Evolutionary conservation across 2,888 invertebrate species (phyloP), one percentile per base, ranked within the genome.

Genomic region (Ophonus ardosiacus): DNA sequence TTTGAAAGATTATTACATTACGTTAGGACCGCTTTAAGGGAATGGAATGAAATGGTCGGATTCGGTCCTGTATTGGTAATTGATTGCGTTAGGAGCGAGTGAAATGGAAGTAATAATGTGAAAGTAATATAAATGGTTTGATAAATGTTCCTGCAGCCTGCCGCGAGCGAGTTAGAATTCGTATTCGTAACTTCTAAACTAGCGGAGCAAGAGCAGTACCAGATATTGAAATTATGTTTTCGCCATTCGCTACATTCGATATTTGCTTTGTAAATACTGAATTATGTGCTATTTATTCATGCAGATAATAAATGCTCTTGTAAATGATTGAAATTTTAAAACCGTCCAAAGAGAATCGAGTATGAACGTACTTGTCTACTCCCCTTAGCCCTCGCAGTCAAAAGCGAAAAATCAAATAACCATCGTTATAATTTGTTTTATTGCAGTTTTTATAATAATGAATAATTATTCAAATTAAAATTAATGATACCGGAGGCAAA

Each of bases 61-160:
- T 68, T n/a, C 68, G 68, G 68, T 15, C 68, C 68, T 68, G 68
- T 68, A 68, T 38, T 38, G 68, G 68, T 68, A 68, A 68, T 68
- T 68, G 68, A 68, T 68, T 38, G 68, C 68, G 68, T 68, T 68
- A 68, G 68, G 31, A 31, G 31, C 68, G 68, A 68, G 24, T 68
- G 68, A 68, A 68, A 68, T 68, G 68, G 68, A 68, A 68, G 68
- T 68, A 68, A 68, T 68, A 68, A 68, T 68, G 68, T 68, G 68
- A 68, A 68, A 68, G 68, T 68, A 68, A 68, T 68, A 68, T 68
- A 68, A 68, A 68, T 68, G 31, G 68, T 38, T 68, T 68, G 68
- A 68, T 68, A 68, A 68, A 68, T 68, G 68, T 68, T n/a, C 15
- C n/a, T 31, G 15, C 38, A 24, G 31, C 68, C 24, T 15, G 31